A percentile compares a stretch with the other conserved stretches of the same genome.
Evolutionary conservation across 2,888 invertebrate species (phyloP).

Genomic region (Cremastinae sp.): DNA sequence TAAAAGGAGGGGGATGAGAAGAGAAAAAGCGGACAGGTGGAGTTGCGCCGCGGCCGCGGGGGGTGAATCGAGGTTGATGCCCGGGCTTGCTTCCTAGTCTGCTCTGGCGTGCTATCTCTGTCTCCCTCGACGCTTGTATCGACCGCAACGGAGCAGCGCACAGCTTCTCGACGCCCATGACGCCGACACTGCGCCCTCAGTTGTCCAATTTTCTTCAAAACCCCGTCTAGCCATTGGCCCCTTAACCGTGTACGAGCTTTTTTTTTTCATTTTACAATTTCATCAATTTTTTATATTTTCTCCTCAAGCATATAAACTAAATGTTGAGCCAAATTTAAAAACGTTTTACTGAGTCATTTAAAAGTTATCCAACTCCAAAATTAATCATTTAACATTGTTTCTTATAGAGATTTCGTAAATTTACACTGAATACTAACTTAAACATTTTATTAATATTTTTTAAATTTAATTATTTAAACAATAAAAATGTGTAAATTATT

Average conservation of each 20-base stretch:
- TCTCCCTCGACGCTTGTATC: constrained; percentile 72
- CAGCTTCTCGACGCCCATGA: constrained; percentile 72
- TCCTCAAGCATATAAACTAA: too few relatives aligned
- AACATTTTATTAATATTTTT: too few relatives aligned
- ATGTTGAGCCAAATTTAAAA: too few relatives aligned
- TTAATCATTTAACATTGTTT: too few relatives aligned
- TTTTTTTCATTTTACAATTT: background rate
- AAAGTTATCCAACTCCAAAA: too few relatives aligned
- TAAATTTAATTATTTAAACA: too few relatives aligned
- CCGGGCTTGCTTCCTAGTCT: constrained; percentile 79
- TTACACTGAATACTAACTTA: too few relatives aligned
- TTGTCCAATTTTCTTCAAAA: constrained; percentile 50
- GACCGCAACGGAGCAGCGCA: constrained; percentile 72
- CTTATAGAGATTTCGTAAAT: too few relatives aligned
- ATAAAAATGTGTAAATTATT: too few relatives aligned
- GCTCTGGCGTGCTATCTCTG: constrained; percentile 60
- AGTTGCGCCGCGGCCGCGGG: constrained; percentile 65
- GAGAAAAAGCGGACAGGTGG: constrained; percentile 65
- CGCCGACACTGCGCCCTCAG: constrained; percentile 52
- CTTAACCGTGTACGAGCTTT: constrained; percentile 26
- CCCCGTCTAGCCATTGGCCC: constrained; percentile 33
- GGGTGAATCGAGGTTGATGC: constrained; percentile 76
- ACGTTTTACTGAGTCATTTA: too few relatives aligned
- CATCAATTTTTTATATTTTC: background rate
- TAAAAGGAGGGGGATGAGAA: constrained; percentile 50